Percentiles rank a stretch among this genome's conserved stretches.
Evolutionary conservation across 2,888 invertebrate genomes (phyloP).

Genomic region (Oscheius sp.): DNA sequence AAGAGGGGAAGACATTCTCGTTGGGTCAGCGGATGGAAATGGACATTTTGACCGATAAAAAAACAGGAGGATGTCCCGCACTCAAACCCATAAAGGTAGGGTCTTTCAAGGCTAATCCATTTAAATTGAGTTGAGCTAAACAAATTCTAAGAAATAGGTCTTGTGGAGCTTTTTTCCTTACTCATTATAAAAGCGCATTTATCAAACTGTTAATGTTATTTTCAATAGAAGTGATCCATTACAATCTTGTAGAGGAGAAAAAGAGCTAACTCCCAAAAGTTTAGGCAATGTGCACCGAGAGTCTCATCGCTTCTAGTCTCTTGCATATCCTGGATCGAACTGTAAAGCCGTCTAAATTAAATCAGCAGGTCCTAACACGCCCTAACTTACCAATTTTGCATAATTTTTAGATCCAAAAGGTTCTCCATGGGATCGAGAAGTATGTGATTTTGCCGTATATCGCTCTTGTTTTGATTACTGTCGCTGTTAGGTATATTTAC

Average conservation of each 20-base stretch:
- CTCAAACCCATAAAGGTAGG: neutral
- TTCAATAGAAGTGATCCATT: no score
- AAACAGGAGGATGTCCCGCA: conserved; percentile 8
- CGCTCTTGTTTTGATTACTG: neutral
- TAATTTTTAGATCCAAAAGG: conserved; percentile 10
- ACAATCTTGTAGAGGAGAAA: no score
- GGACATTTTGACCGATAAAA: conserved; percentile 32
- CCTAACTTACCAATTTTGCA: neutral
- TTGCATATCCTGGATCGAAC: neutral
- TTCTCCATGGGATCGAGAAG: neutral
- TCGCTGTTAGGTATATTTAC: conserved; percentile 14
- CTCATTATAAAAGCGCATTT: no score
- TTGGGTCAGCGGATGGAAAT: conserved; percentile 31
- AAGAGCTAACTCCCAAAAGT: conserved; percentile 2
- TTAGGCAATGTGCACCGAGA: conserved; percentile 32
- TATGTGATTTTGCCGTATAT: neutral
- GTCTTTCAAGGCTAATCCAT: no score
- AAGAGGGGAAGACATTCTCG: conserved; percentile 29
- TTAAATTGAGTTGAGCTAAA: no score
- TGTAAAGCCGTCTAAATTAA: neutral
- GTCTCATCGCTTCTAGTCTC: neutral
- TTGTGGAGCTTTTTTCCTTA: no score
- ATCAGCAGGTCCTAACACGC: neutral
- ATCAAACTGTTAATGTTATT: no score
- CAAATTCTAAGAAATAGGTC: no score